Conservation (phyloP, 2,113 vertebrate genomes). For the Lepidiolamprologus cunningtoni region DNA sequence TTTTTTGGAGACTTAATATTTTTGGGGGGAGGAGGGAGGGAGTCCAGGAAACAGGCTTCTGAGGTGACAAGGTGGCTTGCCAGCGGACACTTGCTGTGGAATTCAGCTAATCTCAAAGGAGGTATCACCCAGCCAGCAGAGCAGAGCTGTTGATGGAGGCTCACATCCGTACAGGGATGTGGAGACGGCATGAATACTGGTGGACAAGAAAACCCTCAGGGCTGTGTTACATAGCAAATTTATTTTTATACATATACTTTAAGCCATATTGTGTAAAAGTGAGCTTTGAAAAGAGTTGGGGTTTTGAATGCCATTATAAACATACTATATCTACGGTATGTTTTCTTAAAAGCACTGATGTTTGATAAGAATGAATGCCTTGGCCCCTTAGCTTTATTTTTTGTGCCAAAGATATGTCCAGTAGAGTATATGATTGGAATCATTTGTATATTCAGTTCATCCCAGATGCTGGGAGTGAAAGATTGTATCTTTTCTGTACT, state of each 20-base stretch:
- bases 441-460: conserved; percentile 43
- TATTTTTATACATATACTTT: conserved; percentile 93
- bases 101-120: conserved; percentile 64
- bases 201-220: conserved; percentile 89
- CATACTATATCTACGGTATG: conserved; percentile 82
- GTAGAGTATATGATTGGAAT: conserved; percentile 24
- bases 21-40: conserved; percentile 67
- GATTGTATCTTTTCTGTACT: conserved; percentile 45
- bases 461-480: conserved; percentile 15
- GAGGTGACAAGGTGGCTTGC: conserved; percentile 74
- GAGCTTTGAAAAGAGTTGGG: conserved; percentile 78
- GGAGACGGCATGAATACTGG: conserved; percentile 75
- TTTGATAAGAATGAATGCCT: conserved; percentile 68
- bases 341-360: conserved; percentile 96
- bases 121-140: conserved; percentile 37
- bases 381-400: conserved; percentile 42
- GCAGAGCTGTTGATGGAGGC: conserved; percentile 69
- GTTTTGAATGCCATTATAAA: conserved; percentile 75
- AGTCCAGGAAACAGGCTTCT: conserved; percentile 67
- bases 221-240: conserved; percentile 82
- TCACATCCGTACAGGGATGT: conserved; percentile 72
- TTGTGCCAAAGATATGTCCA: conserved; percentile 52
- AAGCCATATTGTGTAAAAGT: conserved; percentile 83
- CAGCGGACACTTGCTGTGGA: conserved; percentile 69
- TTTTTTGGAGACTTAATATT: conserved; percentile 90